Evolutionary conservation across 2,797 vertebrate species (phyloP), one percentile per base, ranked within the genome.

Genomic region (Phrynocephalus forsythii): DNA sequence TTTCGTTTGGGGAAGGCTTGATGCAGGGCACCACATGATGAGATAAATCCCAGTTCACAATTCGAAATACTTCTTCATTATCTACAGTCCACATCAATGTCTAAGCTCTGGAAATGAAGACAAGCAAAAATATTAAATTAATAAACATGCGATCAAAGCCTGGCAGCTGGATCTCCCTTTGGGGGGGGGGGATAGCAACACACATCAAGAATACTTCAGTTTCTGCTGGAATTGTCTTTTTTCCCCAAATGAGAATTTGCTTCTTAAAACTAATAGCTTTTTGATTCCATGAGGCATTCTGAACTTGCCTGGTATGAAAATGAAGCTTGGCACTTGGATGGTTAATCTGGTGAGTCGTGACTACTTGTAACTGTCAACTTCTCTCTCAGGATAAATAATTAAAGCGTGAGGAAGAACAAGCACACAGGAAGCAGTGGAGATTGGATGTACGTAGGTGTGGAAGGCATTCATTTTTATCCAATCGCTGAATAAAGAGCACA

Each of bases 311-410:
- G 91, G 89, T 83, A 91, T 56, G 86, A 90, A 95, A 91, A 94
- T 85, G 0, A 5, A 93, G 89, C 88, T 86, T 86, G 87, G 92
- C 86, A 79, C 76, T 87, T 85, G 48, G 71, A 95, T 95, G 93
- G 94, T 95, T 96, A 94, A 96, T 93, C 92, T 94, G 89, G 94
- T 91, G 93, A 97, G 93, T 96, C 94, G 93, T 97, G 96, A 97
- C 95, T 96, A 90, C 94, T 95, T 94, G 92, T 94, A 96, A 95
- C 95, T 95, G 93, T 94, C 94, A 95, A 95, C 95, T 95, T 96
- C 94, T 96, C 94, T 96, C 94, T 93, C 92, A 96, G 95, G 95
- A 95, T 95, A 95, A 96, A 96, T 96, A 97, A 97, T 96, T 96
- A 97, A 97, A 96, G 95, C 95, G 95, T 95, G 95, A 96, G 95